Evolutionary conservation across 2,797 vertebrate species (phyloP), one percentile per base, ranked within the genome.

Genomic region (Mastacembelus armatus): DNA sequence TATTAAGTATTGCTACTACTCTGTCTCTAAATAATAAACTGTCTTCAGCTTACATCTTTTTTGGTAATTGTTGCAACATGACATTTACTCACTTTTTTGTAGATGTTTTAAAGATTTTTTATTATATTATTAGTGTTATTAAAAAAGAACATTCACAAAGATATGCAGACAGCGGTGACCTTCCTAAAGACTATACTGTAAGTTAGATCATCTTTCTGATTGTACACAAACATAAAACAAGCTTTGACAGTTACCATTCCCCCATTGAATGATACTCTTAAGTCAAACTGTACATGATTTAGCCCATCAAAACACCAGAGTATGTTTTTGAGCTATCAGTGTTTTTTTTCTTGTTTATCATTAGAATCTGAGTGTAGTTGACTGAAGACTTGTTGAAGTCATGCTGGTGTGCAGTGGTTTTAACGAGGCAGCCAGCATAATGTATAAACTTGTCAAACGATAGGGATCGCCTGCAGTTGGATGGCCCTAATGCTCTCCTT

Each of bases 371-470:
- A 8, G 38, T 29, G 68, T 47, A 57, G 61, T 70, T 89, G 86
- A 90, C 79, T 69, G 88, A 91, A 78, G 79, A 88, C 85, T 88
- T 90, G 85, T 86, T 91, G 88, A 91, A 83, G 77, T 82, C 77
- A 73, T 70, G 74, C 69, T 94, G 92, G 92, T 90, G 93, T 88
- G 90, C 83, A 86, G 85, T 90, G 90, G 89, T 93, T 92, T 92
- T 96, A 95, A 96, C 96, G 95, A 96, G 92, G 81, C n/a, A n/a
- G n/a, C n/a, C n/a, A 88, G 93, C 96, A 96, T 96, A 95, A 97
- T 96, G 94, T 93, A 96, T 95, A 93, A 94, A 93, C 89, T 94
- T 95, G 95, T 96, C 94, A 95, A 94, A 92, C 91, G 93, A 92
- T 94, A 93, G 93, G 88, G 94, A 94, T 93, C 89, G 90, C 90